phyloP scores from a whole-genome alignment of 2,113 vertebrate genomes.

The Colinus virginianus region DNA sequence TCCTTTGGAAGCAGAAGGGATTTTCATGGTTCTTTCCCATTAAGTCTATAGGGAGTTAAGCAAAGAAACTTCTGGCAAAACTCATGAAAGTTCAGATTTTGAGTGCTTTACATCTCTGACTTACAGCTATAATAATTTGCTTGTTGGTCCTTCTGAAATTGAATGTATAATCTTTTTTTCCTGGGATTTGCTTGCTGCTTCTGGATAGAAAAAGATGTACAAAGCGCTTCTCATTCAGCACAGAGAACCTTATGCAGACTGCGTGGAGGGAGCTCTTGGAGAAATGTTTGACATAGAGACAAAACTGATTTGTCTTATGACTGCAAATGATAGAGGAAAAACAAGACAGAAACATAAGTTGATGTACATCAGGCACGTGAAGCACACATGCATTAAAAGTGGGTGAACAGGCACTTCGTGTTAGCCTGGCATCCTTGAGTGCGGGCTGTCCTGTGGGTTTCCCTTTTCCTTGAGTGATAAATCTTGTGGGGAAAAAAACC shows the following conservation, averaged over 20 bases:
- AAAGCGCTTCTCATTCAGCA: neutral
- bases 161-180: conserved; percentile 60
- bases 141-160: conserved; percentile 54
- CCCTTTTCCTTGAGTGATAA: neutral
- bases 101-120: conserved; percentile 41
- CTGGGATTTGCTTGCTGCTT: conserved; percentile 49
- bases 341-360: neutral
- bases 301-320: neutral
- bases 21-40: conserved; percentile 46
- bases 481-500: neutral
- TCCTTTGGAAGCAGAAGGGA: neutral
- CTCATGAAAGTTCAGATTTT: conserved; percentile 47
- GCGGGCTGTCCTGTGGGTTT: neutral
- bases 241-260: neutral
- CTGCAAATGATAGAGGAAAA: neutral
- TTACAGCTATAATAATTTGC: conserved; percentile 40
- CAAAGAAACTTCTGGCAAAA: conserved; percentile 54
- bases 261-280: neutral
- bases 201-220: conserved; percentile 1
- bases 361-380: neutral
- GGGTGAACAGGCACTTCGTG: neutral
- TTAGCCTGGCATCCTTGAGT: neutral
- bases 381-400: neutral
- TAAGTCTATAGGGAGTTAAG: conserved; percentile 46
- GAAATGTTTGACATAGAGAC: neutral